Percentiles rank a stretch among this genome's conserved stretches.
These are phyloP conservation scores for Punctoribates punctum DNA, from an alignment of 2,888 invertebrate species.

Conservation along the genomic window DNA sequence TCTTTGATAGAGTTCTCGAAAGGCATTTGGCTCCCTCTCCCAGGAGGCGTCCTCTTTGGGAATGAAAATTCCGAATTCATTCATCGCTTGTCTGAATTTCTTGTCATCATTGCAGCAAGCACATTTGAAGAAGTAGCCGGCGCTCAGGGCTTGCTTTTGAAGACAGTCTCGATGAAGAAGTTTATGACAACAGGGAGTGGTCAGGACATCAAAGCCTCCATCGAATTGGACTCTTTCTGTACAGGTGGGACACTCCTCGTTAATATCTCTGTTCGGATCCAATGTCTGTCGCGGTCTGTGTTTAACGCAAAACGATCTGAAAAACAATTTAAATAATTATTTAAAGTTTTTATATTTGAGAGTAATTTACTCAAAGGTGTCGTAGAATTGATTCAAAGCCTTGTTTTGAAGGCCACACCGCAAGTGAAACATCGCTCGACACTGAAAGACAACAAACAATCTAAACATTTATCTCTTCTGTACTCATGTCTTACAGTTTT, in stretches of 20 bases:
- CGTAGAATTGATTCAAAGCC: constrained; percentile 59
- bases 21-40: constrained; percentile 74
- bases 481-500: constrained; percentile 59
- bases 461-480: not conserved
- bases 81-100: constrained; percentile 62
- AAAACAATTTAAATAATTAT: not conserved
- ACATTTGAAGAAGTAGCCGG: constrained; percentile 79
- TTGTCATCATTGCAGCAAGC: constrained; percentile 71
- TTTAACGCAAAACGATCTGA: constrained; percentile 63
- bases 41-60: constrained; percentile 82
- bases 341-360: not conserved
- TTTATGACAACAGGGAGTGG: constrained; percentile 71
- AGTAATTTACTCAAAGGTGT: constrained; percentile 49
- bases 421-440: constrained; percentile 63
- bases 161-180: constrained; percentile 70
- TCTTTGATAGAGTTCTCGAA: constrained; percentile 65
- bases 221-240: constrained; percentile 60
- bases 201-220: constrained; percentile 58
- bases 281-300: constrained; percentile 60
- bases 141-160: constrained; percentile 67
- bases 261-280: constrained; percentile 52
- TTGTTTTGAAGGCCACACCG: constrained; percentile 66
- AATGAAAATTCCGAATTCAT: constrained; percentile 68
- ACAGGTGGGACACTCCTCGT: constrained; percentile 65
- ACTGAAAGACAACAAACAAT: not conserved